Conservation (phyloP, 2,888 invertebrate species). For the Hedya salicella region DNA sequence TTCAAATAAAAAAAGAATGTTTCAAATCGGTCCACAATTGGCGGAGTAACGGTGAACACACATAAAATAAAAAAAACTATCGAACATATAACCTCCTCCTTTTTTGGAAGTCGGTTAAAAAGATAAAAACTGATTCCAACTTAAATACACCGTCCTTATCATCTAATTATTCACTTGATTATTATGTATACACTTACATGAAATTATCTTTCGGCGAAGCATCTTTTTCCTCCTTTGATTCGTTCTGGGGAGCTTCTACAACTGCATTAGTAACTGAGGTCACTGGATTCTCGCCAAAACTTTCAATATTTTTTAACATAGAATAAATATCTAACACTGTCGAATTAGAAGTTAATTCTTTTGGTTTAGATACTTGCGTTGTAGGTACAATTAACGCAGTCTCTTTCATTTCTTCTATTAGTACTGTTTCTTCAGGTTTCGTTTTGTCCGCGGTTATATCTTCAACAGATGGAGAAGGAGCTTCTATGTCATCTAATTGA, state of each 20-base stretch:
- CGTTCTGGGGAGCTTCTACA: constrained; percentile 53
- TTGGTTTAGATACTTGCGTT: constrained; percentile 50
- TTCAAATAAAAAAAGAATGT: too few species aligned
- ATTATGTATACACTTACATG: constrained; percentile 65
- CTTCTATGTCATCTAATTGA: constrained; percentile 56
- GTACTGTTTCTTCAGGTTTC: constrained; percentile 47
- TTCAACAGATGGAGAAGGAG: constrained; percentile 39
- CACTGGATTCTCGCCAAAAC: constrained; percentile 75
- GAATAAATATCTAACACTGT: constrained; percentile 81
- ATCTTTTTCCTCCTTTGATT: constrained; percentile 59
- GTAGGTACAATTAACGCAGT: constrained; percentile 21
- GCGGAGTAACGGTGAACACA: too few species aligned
- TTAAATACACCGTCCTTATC: too few species aligned
- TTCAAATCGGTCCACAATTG: too few species aligned
- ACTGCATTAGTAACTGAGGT: constrained; percentile 55
- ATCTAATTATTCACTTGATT: too few species aligned
- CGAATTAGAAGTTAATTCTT: constrained; percentile 67
- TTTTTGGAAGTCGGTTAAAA: too few species aligned
- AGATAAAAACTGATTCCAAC: too few species aligned
- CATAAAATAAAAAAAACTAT: too few species aligned
- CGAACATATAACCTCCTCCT: too few species aligned
- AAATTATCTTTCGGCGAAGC: constrained; percentile 74
- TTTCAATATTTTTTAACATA: constrained; percentile 81
- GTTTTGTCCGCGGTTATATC: constrained; percentile 45
- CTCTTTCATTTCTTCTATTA: constrained; percentile 38